These are phyloP conservation scores for Mactra quadrangularis DNA, from an alignment of 1,140 invertebrate genomes.

Conservation along the genomic window DNA sequence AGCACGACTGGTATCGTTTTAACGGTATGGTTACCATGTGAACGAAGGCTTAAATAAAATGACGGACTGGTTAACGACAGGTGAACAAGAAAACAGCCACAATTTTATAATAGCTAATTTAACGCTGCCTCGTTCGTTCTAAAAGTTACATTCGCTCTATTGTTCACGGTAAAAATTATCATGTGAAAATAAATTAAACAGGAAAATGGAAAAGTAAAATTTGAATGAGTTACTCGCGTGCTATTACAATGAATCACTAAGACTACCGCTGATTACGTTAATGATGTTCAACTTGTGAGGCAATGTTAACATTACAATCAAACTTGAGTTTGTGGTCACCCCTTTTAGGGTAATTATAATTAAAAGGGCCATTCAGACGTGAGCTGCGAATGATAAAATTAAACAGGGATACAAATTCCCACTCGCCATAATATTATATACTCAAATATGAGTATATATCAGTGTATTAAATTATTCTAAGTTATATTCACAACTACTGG, in stretches of 20 bases:
- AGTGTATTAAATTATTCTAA: no score
- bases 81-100: slow-evolving; percentile 34
- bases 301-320: neutral
- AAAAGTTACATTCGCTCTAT: slow-evolving; percentile 17
- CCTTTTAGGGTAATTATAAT: no score
- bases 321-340: no score
- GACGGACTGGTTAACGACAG: slow-evolving; percentile 24
- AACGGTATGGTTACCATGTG: slow-evolving; percentile 6
- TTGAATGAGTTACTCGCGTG: slow-evolving; percentile 8
- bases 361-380: no score
- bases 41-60: slow-evolving; percentile 12
- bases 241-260: slow-evolving; percentile 12
- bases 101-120: slow-evolving; percentile 35
- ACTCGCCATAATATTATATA: no score
- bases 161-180: neutral
- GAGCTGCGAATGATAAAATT: no score
- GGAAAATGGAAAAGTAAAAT: slow-evolving; percentile 28
- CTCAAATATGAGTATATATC: no score
- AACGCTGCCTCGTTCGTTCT: slow-evolving; percentile 25
- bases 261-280: no score
- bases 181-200: slow-evolving; percentile 8
- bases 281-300: slow-evolving; percentile 23
- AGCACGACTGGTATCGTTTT: slow-evolving; percentile 43
- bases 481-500: no score
- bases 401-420: no score